phyloP scores from a whole-genome alignment of 37 sponge, comb jelly and placozoan genomes.

The Amphimedon queenslandica region DNA sequence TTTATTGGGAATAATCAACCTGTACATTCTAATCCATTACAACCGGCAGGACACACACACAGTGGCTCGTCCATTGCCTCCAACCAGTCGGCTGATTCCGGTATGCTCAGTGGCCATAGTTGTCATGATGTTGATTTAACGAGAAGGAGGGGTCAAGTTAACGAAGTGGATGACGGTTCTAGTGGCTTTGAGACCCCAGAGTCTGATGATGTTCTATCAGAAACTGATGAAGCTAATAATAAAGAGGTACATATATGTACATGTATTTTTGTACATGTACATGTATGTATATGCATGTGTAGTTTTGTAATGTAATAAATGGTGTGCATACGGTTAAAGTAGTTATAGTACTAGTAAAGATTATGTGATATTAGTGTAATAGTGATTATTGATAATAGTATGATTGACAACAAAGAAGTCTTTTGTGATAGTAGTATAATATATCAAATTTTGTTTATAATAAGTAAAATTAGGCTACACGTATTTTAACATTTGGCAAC shows the following conservation, averaged over 20 bases:
- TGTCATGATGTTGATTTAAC: background rate
- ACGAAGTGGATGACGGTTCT: background rate
- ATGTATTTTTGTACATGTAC: background rate
- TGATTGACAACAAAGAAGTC: too few relatives aligned
- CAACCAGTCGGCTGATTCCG: background rate
- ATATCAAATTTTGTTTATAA: background rate
- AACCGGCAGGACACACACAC: background rate
- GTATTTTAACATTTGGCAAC: too few relatives aligned
- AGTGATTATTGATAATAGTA: too few relatives aligned
- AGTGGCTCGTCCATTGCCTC: background rate
- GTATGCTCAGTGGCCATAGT: slow-evolving; percentile 1
- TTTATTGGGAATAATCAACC: background rate
- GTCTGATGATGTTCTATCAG: too few relatives aligned
- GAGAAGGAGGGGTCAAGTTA: too few relatives aligned
- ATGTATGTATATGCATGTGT: background rate
- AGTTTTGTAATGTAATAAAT: too few relatives aligned
- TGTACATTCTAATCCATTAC: background rate
- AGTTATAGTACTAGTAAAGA: too few relatives aligned
- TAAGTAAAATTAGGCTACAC: too few relatives aligned
- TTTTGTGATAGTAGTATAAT: background rate
- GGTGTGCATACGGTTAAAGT: too few relatives aligned
- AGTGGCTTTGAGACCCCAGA: slow-evolving; percentile 4
- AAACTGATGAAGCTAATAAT: background rate
- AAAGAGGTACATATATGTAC: background rate
- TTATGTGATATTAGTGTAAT: too few relatives aligned